Conservation (phyloP, 2,113 vertebrate genomes). For the Hippocampus zosterae region DNA sequence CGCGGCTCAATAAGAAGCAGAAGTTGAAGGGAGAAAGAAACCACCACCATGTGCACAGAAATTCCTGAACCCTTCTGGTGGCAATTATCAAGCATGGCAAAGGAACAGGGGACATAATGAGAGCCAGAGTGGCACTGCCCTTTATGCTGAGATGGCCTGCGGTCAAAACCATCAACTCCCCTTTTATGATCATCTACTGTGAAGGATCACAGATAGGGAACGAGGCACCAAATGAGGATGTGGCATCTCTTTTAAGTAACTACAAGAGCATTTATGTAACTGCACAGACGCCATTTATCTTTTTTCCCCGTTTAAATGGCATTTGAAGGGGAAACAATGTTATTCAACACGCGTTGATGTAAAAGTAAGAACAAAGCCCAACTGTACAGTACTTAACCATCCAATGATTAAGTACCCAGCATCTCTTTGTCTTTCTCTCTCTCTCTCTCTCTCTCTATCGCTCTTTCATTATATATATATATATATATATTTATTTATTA, state of each 20-base stretch:
- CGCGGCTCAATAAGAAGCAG: slow-evolving; percentile 53
- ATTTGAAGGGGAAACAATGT: slow-evolving; percentile 33
- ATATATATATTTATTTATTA: too few relatives aligned
- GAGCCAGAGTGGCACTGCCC: slow-evolving; percentile 55
- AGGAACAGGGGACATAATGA: slow-evolving; percentile 42
- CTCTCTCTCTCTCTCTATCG: too few relatives aligned
- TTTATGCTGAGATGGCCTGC: slow-evolving; percentile 47
- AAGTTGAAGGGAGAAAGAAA: slow-evolving; percentile 63
- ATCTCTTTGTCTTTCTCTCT: too few relatives aligned
- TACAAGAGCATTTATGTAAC: slow-evolving; percentile 28
- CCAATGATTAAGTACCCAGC: neutral
- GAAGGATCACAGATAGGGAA: slow-evolving; percentile 37
- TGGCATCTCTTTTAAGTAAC: slow-evolving; percentile 26
- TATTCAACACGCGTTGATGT: slow-evolving; percentile 51
- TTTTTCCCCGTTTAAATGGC: slow-evolving; percentile 46
- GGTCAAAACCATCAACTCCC: slow-evolving; percentile 52
- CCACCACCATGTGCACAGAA: slow-evolving; percentile 63
- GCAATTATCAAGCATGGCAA: slow-evolving; percentile 60
- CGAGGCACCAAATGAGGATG: slow-evolving; percentile 28
- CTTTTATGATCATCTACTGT: slow-evolving; percentile 65
- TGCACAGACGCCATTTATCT: slow-evolving; percentile 39
- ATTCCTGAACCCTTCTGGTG: slow-evolving; percentile 68
- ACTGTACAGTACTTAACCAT: neutral
- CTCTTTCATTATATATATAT: too few relatives aligned
- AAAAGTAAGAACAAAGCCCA: slow-evolving; percentile 25